Evolutionary conservation across 2,888 invertebrate genomes (phyloP).

Genomic region (Acanthosoma haemorrhoidale): DNA sequence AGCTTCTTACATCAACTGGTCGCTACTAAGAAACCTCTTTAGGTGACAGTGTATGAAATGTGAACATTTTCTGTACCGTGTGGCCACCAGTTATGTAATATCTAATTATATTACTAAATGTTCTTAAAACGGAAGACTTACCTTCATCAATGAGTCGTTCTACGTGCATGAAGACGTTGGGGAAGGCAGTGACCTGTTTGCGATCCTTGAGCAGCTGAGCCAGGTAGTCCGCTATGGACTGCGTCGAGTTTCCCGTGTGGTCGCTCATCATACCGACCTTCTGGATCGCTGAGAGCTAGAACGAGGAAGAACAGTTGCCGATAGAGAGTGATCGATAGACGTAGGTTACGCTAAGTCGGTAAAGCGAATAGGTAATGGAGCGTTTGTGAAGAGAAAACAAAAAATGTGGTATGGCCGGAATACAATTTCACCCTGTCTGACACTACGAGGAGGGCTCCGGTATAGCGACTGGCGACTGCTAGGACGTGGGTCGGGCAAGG

Average conservation of each 20-base stretch:
- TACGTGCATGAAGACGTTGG: constrained; percentile 98
- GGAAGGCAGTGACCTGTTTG: constrained; percentile 99
- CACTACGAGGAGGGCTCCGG: constrained; percentile 15
- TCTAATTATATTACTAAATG: constrained; percentile 21
- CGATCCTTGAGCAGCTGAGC: constrained; percentile 99
- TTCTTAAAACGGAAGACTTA: constrained; percentile 51
- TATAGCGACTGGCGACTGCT: constrained; percentile 7
- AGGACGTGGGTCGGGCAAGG: constrained; percentile 7
- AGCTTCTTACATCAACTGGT: not conserved
- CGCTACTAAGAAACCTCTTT: not conserved
- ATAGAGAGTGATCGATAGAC: too few species aligned
- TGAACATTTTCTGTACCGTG: not conserved
- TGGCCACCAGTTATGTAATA: constrained; percentile 16
- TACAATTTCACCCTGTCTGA: not conserved
- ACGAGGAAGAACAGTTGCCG: not conserved
- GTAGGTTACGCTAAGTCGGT: not conserved
- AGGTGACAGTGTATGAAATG: not conserved
- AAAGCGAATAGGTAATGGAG: not conserved
- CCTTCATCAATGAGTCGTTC: constrained; percentile 99
- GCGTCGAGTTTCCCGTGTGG: constrained; percentile 58
- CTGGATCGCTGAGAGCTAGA: constrained; percentile 8
- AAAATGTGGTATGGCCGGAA: not conserved
- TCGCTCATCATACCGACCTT: constrained; percentile 39
- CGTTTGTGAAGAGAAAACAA: not conserved
- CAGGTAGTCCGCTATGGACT: constrained; percentile 98